Evolutionary conservation across 2,888 invertebrate genomes (phyloP).

Genomic region (Trisateles emortualis): DNA sequence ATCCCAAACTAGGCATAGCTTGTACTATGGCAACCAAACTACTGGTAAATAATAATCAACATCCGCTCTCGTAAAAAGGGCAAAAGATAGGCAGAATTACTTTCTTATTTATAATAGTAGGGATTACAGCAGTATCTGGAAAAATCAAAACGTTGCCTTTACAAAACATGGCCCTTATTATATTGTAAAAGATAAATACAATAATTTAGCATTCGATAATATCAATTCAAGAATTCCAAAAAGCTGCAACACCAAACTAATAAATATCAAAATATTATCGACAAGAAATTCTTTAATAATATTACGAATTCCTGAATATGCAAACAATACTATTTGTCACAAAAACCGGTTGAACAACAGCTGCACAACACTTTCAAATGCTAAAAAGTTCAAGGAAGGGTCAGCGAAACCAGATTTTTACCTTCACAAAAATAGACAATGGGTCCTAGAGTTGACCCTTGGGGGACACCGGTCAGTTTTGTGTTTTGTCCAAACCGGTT

Average conservation of each 20-base stretch:
- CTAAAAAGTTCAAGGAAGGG: slow-evolving; percentile 80
- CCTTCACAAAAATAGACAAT: slow-evolving; percentile 75
- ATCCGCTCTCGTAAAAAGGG: too few species aligned
- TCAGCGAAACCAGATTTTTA: slow-evolving; percentile 83
- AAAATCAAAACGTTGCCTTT: too few species aligned
- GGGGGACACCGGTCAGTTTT: slow-evolving; percentile 80
- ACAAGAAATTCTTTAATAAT: slow-evolving; percentile 25
- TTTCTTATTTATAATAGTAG: too few species aligned
- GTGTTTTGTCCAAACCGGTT: slow-evolving; percentile 74
- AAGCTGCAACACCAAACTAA: slow-evolving; percentile 6
- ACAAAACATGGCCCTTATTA: too few species aligned
- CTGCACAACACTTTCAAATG: slow-evolving; percentile 64
- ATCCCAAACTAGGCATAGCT: too few species aligned
- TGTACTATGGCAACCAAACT: too few species aligned
- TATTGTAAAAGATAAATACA: too few species aligned
- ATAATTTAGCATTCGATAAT: too few species aligned
- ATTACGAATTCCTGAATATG: slow-evolving; percentile 46
- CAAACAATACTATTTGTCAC: slow-evolving; percentile 53
- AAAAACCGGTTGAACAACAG: slow-evolving; percentile 70
- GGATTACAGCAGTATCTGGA: too few species aligned
- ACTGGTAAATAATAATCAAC: too few species aligned
- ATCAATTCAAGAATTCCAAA: slow-evolving; percentile 10
- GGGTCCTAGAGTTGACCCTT: slow-evolving; percentile 76
- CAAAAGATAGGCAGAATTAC: too few species aligned
- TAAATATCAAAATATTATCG: slow-evolving; percentile 32